phyloP scores from a whole-genome alignment of 2,113 vertebrate species.

The Triplophysa tibetana region DNA sequence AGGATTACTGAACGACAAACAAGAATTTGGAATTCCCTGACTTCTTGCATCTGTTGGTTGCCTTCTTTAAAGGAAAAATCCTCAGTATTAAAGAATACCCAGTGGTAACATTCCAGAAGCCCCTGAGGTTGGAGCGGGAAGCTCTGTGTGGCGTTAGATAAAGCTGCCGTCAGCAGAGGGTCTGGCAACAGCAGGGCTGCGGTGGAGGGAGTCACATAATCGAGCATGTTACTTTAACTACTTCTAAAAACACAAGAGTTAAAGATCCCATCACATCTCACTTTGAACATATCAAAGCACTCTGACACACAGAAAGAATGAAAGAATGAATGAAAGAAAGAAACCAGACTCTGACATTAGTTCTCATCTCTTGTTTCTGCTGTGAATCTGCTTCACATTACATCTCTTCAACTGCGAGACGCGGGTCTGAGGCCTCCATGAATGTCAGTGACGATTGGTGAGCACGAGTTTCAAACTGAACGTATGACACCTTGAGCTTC shows the following conservation, averaged over 20 bases:
- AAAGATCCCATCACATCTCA: constrained; percentile 42
- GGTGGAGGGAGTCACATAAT: constrained; percentile 57
- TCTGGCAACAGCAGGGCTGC: constrained; percentile 55
- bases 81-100: constrained; percentile 60
- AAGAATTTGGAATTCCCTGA: constrained; percentile 78
- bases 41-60: constrained; percentile 69
- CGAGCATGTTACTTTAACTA: constrained; percentile 48
- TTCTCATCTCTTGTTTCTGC: constrained; percentile 46
- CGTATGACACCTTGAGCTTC: constrained; percentile 1
- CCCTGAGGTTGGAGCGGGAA: constrained; percentile 70
- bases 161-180: constrained; percentile 61
- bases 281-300: constrained; percentile 26
- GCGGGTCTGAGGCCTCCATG: constrained; percentile 47
- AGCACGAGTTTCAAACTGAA: too few relatives aligned
- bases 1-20: constrained; percentile 79
- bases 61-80: constrained; percentile 52
- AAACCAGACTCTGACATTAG: constrained; percentile 53
- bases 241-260: constrained; percentile 14
- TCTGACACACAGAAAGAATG: background rate
- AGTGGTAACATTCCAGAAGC: constrained; percentile 69
- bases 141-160: constrained; percentile 74
- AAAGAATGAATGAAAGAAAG: too few relatives aligned
- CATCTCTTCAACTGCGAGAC: constrained; percentile 47
- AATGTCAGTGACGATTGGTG: constrained; percentile 40
- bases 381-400: constrained; percentile 55